phyloP scores from a whole-genome alignment of 2,113 vertebrate genomes.

The Toxotes chatareus region DNA sequence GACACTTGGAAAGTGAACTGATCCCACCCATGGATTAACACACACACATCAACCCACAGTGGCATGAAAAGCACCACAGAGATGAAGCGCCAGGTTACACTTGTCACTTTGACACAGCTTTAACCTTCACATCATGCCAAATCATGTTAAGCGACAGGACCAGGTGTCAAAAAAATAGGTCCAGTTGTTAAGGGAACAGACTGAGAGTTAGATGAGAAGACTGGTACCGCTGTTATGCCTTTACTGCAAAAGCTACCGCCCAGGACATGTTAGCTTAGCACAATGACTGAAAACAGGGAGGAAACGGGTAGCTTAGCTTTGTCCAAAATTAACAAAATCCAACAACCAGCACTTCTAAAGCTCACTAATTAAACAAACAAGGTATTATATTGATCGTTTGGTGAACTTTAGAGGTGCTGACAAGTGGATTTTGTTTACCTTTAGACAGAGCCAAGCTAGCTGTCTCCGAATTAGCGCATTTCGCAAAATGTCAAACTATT shows the following conservation, averaged over 20 bases:
- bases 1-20: not conserved
- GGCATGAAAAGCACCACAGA: not conserved
- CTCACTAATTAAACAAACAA: not conserved
- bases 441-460: not conserved
- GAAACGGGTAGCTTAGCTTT: not conserved
- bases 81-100: not conserved
- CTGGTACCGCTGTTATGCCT: not conserved
- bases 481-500: too few relatives aligned
- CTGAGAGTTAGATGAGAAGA: too few relatives aligned
- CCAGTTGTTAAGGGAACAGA: not conserved
- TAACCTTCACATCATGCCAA: not conserved
- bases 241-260: not conserved
- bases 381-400: not conserved
- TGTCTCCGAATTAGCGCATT: too few relatives aligned
- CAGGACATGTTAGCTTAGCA: slow-evolving; percentile 3
- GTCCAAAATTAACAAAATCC: not conserved
- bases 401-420: not conserved
- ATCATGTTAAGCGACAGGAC: not conserved
- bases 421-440: not conserved
- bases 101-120: not conserved
- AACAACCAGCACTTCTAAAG: not conserved
- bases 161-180: too few relatives aligned
- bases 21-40: not conserved
- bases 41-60: not conserved
- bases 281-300: not conserved